Evolutionary conservation across 64 coral and sea anemone genomes (phyloP).

Genomic region (Actinia tenebrosa): DNA sequence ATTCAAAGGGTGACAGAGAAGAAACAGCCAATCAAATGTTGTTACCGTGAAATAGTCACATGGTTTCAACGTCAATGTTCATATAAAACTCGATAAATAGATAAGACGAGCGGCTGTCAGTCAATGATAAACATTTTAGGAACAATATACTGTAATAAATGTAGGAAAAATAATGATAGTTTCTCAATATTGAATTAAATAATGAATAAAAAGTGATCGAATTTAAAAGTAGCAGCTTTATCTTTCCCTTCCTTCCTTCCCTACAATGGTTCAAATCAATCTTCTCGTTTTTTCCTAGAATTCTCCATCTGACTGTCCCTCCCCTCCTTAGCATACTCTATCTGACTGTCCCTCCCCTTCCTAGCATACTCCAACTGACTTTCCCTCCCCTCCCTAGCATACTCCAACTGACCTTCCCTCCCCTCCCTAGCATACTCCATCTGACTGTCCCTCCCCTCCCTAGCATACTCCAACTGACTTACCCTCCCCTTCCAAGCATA

Average conservation of each 20-base stretch:
- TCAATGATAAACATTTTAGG: not conserved
- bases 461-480: too few species aligned
- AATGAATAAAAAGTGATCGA: too few species aligned
- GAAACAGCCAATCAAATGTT: too few species aligned
- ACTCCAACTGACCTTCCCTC: not conserved
- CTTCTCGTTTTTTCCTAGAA: not conserved
- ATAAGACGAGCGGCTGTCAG: not conserved
- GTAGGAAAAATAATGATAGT: too few species aligned
- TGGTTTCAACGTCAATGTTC: too few species aligned
- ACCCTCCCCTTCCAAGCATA: not conserved
- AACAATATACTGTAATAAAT: too few species aligned
- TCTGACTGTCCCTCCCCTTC: not conserved
- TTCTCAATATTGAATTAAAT: too few species aligned
- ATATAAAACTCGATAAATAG: not conserved
- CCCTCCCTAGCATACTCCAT: not conserved
- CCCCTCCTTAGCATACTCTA: not conserved
- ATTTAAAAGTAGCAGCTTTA: too few species aligned
- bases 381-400: not conserved
- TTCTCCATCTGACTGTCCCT: too few species aligned
- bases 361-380: not conserved
- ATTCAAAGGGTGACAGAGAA: not conserved
- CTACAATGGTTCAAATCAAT: not conserved
- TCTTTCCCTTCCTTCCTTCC: not conserved
- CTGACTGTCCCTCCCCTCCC: not conserved
- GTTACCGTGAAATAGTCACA: too few species aligned